These are phyloP conservation scores for Atta cephalotes DNA, from an alignment of 1,140 invertebrate species.

Conservation along the genomic window DNA sequence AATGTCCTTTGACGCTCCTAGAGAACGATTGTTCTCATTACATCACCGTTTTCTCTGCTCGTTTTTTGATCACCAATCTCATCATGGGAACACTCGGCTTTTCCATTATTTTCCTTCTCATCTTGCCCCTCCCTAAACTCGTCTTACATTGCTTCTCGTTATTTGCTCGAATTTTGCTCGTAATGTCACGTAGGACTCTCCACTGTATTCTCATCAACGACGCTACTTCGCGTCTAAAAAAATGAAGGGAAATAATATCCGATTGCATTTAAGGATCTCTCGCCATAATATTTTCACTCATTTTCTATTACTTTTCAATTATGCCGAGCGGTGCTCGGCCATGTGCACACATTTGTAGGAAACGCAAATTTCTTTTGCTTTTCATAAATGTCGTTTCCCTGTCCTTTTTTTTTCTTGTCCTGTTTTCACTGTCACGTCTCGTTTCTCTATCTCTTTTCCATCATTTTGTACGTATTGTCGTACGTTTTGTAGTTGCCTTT, in stretches of 20 bases:
- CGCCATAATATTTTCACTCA: slow-evolving; percentile 33
- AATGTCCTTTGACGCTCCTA: slow-evolving; percentile 8
- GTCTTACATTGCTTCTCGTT: slow-evolving; percentile 31
- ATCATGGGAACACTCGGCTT: neutral
- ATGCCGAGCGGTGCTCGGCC: neutral
- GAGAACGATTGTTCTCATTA: slow-evolving; percentile 41
- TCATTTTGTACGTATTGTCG: slow-evolving; percentile 16
- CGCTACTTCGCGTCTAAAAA: slow-evolving; percentile 5
- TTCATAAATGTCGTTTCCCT: slow-evolving; percentile 37
- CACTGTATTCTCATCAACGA: neutral
- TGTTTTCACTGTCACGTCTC: too few relatives aligned
- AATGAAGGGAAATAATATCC: slow-evolving; percentile 14
- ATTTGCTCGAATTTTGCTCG: slow-evolving; percentile 34
- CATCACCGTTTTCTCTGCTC: slow-evolving; percentile 7
- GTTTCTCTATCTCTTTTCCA: neutral
- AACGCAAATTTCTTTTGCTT: neutral
- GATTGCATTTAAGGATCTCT: slow-evolving; percentile 25
- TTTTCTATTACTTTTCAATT: slow-evolving; percentile 43
- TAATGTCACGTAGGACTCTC: slow-evolving; percentile 30
- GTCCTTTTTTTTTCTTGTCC: neutral
- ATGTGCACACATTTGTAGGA: neutral
- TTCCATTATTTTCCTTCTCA: slow-evolving; percentile 42
- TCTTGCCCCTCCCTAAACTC: neutral
- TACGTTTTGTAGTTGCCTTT: slow-evolving; percentile 35
- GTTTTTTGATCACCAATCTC: slow-evolving; percentile 40